Percentiles rank a stretch among this genome's conserved stretches.
Evolutionary conservation across 2,797 vertebrate species (phyloP).

Genomic region (Acanthurus tractus): DNA sequence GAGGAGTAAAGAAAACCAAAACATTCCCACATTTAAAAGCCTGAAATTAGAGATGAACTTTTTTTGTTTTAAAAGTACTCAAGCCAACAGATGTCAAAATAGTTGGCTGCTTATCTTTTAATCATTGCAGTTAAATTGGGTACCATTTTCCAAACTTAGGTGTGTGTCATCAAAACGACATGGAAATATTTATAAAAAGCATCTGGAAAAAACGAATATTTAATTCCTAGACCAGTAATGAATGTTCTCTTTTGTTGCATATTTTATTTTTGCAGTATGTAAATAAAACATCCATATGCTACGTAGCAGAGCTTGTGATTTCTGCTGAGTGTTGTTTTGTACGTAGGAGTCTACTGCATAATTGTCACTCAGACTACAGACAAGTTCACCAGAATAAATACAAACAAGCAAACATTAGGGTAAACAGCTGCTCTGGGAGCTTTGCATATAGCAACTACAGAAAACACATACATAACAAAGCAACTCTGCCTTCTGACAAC

Average conservation of each 20-base stretch:
- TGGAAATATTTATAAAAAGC: not conserved
- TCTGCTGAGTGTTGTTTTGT: constrained; percentile 26
- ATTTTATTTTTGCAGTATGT: constrained; percentile 1
- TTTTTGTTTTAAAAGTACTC: too few relatives aligned
- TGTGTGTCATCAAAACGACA: not conserved
- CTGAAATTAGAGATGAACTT: too few relatives aligned
- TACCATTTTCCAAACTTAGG: not conserved
- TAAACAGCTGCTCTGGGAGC: not conserved
- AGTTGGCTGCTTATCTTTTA: too few relatives aligned
- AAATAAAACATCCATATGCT: constrained; percentile 37
- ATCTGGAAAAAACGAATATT: not conserved
- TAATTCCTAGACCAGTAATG: not conserved
- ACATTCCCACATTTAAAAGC: too few relatives aligned
- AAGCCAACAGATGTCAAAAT: too few relatives aligned
- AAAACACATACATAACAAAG: too few relatives aligned
- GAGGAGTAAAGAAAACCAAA: too few relatives aligned
- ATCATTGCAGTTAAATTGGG: not conserved
- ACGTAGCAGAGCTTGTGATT: constrained; percentile 20
- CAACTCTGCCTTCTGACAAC: too few relatives aligned
- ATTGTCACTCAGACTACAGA: constrained; percentile 5
- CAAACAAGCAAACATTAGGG: not conserved
- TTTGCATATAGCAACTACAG: not conserved
- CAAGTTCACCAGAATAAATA: not conserved
- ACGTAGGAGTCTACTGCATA: not conserved
- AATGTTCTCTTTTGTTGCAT: constrained; percentile 30